These are phyloP conservation scores for Spea multiplicata DNA, from an alignment of 2,113 vertebrate genomes.

Conservation along the genomic window DNA sequence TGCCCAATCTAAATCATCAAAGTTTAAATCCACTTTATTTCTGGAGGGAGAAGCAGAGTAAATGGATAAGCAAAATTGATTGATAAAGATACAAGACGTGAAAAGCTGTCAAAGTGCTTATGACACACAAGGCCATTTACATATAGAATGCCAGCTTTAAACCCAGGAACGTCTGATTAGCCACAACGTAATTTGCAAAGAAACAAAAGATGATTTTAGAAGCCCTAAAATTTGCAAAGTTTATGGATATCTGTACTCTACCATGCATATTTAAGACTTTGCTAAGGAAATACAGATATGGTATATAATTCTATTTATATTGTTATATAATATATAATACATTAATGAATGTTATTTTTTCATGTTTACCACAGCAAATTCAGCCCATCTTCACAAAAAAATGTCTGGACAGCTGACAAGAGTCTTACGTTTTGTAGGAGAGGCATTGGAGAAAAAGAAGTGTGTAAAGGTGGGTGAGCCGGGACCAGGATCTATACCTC, in stretches of 20 bases:
- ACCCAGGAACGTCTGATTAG: slow-evolving; percentile 27
- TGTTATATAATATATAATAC: too few species aligned
- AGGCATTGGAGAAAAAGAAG: too few species aligned
- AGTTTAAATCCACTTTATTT: slow-evolving; percentile 26
- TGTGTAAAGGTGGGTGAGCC: too few species aligned
- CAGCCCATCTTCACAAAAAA: too few species aligned
- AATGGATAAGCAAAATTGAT: slow-evolving; percentile 25
- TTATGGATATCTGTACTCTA: not conserved
- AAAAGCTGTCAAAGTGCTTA: slow-evolving; percentile 41
- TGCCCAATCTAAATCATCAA: slow-evolving; percentile 15
- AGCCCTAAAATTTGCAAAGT: not conserved
- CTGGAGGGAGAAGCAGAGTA: slow-evolving; percentile 10
- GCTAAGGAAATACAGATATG: too few species aligned
- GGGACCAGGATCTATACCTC: too few species aligned
- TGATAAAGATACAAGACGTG: slow-evolving; percentile 16
- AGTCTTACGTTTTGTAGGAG: too few species aligned
- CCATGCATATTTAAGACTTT: too few species aligned
- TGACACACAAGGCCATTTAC: slow-evolving; percentile 43
- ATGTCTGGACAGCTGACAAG: too few species aligned
- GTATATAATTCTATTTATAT: too few species aligned
- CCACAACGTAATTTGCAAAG: slow-evolving; percentile 12
- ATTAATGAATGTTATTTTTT: too few species aligned
- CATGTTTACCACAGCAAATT: too few species aligned
- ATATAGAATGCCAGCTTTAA: slow-evolving; percentile 43
- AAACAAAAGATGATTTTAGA: slow-evolving; percentile 16